Evolutionary conservation across 2,797 vertebrate genomes (phyloP), one percentile per base, ranked within the genome.

Genomic region (Sitta carolinensis): DNA sequence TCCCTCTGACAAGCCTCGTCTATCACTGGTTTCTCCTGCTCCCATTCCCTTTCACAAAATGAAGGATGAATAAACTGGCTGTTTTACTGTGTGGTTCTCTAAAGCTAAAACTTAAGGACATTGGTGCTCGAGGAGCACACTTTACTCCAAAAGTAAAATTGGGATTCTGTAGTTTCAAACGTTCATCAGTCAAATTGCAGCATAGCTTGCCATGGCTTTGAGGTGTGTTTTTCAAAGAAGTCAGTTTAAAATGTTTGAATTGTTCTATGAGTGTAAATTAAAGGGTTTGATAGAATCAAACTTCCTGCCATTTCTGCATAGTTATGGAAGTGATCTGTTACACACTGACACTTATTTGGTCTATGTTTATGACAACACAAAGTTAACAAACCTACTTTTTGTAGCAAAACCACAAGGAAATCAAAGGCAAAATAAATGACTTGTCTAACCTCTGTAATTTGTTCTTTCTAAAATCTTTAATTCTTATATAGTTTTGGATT

Each of bases 61-160:
- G 4, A 45, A 13, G 74, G 45, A 19, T 25, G 26, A 43, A 30
- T 77, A 52, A 38, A 42, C 81, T 93, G 88, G 89, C 70, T 80
- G 91, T 93, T 94, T 72, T 29, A n/a, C 59, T 10, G 12, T 16
- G 84, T 20, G 61, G 36, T 54, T 79, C 69, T 96, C 94, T 80
- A 91, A 92, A 95, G 72, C 69, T 91, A 85, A 93, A 96, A 51
- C 55, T 92, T 87, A 83, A 52, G 80, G 27, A 59, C 25, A 93
- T 93, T 94, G 23, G 26, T 70, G 36, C 57, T 87, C 67, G 47
- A 75, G 16, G 4, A 5, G 19, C 63, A 69, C 66, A 61, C 59
- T 96, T 81, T 93, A 95, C 74, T 92, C 90, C 63, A 95, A 94
- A 94, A 94, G 69, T 59, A 67, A 21, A 5, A 11, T 19, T 83